A percentile compares a stretch with the other conserved stretches of the same genome.
Conservation (phyloP, 2,888 invertebrate species). For the Chalcosyrphus nemorum region DNA sequence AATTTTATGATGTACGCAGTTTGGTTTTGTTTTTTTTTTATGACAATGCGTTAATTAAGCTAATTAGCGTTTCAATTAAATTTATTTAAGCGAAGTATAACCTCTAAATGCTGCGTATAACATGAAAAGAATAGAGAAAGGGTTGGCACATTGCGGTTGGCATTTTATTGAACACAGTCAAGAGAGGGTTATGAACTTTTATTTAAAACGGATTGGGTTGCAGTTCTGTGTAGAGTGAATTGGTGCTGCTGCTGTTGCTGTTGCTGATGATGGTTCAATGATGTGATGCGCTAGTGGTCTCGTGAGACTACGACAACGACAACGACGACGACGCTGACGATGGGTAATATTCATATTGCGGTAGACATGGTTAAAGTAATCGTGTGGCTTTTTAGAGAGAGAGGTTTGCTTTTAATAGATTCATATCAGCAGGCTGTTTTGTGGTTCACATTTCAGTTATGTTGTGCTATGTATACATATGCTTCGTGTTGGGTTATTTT, state of each 20-base stretch:
- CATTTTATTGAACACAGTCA: constrained; percentile 43
- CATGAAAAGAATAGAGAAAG: constrained; percentile 14
- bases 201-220: constrained; percentile 61
- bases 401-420: neutral
- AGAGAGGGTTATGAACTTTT: constrained; percentile 70
- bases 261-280: constrained; percentile 15
- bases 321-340: too few relatives aligned
- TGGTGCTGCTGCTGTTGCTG: neutral
- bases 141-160: constrained; percentile 29
- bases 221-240: constrained; percentile 26
- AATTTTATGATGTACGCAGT: constrained; percentile 1
- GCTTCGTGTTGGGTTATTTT: too few relatives aligned
- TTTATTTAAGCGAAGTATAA: constrained; percentile 48
- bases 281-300: constrained; percentile 49
- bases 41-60: constrained; percentile 71
- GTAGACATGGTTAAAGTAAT: constrained; percentile 7
- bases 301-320: too few relatives aligned
- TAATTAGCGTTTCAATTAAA: constrained; percentile 71
- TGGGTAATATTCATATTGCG: neutral
- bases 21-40: constrained; percentile 8
- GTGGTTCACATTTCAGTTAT: neutral
- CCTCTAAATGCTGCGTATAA: constrained; percentile 38
- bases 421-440: neutral
- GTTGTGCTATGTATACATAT: neutral
- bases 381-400: neutral